Percentiles rank a stretch among this genome's conserved stretches.
phyloP scores from a whole-genome alignment of 2,888 invertebrate genomes.

The Helobdella robusta region DNA sequence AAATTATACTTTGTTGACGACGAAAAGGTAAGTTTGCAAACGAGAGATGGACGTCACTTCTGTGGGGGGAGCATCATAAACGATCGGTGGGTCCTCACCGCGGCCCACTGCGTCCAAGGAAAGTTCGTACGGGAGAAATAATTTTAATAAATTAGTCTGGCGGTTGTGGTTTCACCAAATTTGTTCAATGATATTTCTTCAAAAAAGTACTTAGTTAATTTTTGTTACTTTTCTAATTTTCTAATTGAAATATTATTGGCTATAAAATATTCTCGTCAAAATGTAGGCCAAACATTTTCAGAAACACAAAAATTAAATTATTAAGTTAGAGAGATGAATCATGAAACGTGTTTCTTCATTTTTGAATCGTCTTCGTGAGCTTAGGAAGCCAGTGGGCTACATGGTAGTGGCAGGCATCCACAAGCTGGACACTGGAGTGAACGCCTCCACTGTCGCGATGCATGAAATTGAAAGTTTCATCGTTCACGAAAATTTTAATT shows the following conservation, averaged over 20 bases:
- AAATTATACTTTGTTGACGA: neutral
- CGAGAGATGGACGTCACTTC: slow-evolving; percentile 18
- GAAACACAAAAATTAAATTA: too few relatives aligned
- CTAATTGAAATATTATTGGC: too few relatives aligned
- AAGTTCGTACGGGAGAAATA: slow-evolving; percentile 22
- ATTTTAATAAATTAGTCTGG: too few relatives aligned
- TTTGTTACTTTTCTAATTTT: too few relatives aligned
- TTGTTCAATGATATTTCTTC: too few relatives aligned
- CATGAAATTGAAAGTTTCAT: slow-evolving; percentile 13
- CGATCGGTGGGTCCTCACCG: slow-evolving; percentile 30
- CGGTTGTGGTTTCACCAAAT: too few relatives aligned
- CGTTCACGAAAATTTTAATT: slow-evolving; percentile 24
- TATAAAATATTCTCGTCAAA: too few relatives aligned
- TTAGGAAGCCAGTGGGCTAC: neutral
- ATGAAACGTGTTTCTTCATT: neutral
- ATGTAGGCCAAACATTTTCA: too few relatives aligned
- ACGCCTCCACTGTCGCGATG: neutral
- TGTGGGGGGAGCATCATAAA: slow-evolving; percentile 31
- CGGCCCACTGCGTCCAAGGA: slow-evolving; percentile 30
- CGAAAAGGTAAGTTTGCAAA: slow-evolving; percentile 3
- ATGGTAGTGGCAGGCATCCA: slow-evolving; percentile 24
- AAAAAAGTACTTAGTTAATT: too few relatives aligned
- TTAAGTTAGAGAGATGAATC: neutral
- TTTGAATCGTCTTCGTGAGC: neutral
- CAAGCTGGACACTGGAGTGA: neutral